phyloP scores from a whole-genome alignment of 2,113 vertebrate genomes.

The Macrotis lagotis region DNA sequence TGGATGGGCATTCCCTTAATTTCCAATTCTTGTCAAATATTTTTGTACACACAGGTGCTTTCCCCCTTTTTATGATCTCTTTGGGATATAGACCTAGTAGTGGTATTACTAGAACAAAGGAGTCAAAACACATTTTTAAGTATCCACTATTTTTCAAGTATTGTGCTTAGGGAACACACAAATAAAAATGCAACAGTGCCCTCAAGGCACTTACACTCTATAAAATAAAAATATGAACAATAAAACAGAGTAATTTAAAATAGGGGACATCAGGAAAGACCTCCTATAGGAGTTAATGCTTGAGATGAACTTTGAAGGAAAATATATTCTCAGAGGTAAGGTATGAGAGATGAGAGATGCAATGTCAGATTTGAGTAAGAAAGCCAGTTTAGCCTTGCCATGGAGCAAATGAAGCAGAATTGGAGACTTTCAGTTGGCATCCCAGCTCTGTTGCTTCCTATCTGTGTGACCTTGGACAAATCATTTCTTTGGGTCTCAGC shows the following conservation, averaged over 20 bases:
- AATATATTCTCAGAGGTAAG: background rate
- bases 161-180: background rate
- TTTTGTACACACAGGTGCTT: no score
- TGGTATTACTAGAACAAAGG: no score
- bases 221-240: background rate
- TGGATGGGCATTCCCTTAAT: no score
- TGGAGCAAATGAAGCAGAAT: background rate
- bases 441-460: background rate
- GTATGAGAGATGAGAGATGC: no score
- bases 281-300: background rate
- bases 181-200: background rate
- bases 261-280: background rate
- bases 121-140: no score
- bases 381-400: background rate
- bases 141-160: background rate
- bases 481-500: no score
- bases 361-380: background rate
- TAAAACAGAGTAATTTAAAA: background rate
- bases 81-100: no score
- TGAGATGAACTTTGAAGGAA: background rate
- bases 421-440: background rate
- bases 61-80: no score
- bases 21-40: no score
- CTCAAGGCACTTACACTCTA: background rate
- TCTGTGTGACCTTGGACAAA: background rate